Conservation (phyloP, 2,888 invertebrate genomes). For the Pristionchus maxplancki region DNA sequence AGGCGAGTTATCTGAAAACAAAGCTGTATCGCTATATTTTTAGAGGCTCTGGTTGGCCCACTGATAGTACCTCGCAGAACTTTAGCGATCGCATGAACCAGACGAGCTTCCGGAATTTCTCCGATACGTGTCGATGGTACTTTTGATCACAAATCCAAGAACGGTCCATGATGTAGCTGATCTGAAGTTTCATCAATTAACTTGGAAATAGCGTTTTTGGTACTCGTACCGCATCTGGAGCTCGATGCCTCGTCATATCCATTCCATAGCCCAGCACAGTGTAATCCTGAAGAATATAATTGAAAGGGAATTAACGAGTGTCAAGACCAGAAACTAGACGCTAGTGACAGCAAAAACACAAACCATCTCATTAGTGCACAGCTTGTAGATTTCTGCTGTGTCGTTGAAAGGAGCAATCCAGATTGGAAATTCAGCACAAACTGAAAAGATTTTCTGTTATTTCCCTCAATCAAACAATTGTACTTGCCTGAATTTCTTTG, state of each 20-base stretch:
- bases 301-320: not conserved
- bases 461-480: not conserved
- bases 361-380: constrained; percentile 65
- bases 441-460: no score
- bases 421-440: constrained; percentile 1
- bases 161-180: constrained; percentile 2
- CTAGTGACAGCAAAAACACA: no score
- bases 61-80: constrained; percentile 55
- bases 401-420: constrained; percentile 45
- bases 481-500: not conserved
- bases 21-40: no score
- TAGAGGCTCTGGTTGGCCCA: no score
- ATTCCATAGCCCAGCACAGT: not conserved
- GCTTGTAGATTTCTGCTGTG: constrained; percentile 55
- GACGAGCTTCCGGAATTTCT: constrained; percentile 60
- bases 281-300: not conserved
- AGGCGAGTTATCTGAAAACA: not conserved
- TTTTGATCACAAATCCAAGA: constrained; percentile 59
- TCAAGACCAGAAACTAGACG: no score
- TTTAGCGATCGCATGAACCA: constrained; percentile 65
- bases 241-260: not conserved
- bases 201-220: not conserved
- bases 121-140: constrained; percentile 58
- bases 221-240: not conserved
- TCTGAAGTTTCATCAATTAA: not conserved